These are phyloP conservation scores for Argentina silus DNA, from an alignment of 2,797 vertebrate species.

Conservation along the genomic window DNA sequence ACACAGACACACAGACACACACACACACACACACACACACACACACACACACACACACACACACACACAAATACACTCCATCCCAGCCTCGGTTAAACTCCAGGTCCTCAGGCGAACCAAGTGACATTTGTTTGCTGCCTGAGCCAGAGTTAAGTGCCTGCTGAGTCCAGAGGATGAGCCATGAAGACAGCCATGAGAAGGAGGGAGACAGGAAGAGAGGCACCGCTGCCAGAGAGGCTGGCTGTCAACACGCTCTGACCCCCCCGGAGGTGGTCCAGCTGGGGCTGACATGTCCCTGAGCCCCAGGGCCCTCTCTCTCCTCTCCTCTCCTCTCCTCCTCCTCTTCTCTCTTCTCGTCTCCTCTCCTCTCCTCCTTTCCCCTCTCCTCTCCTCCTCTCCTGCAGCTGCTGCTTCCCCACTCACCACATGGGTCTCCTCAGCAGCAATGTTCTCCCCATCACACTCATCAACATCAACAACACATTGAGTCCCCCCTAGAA, in stretches of 20 bases:
- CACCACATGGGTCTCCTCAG: neutral
- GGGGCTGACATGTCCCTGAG: slow-evolving; percentile 58
- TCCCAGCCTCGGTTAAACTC: neutral
- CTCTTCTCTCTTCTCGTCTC: neutral
- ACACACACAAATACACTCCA: neutral
- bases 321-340: slow-evolving; percentile 16
- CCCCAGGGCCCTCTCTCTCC: slow-evolving; percentile 37
- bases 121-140: neutral
- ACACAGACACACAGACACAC: slow-evolving; percentile 28
- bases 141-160: neutral
- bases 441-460: no score
- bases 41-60: neutral
- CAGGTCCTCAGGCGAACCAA: neutral
- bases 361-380: neutral
- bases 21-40: slow-evolving; percentile 12
- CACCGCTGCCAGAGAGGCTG: slow-evolving; percentile 50
- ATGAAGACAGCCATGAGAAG: slow-evolving; percentile 5
- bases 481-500: neutral
- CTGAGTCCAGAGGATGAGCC: neutral
- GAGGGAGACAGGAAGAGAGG: slow-evolving; percentile 28
- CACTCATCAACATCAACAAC: no score
- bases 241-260: slow-evolving; percentile 67
- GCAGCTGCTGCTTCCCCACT: slow-evolving; percentile 5
- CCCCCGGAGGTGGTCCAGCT: slow-evolving; percentile 68
- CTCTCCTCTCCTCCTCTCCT: slow-evolving; percentile 1